phyloP scores from a whole-genome alignment of 1,140 invertebrate species.

The Calephelis virginiensis region DNA sequence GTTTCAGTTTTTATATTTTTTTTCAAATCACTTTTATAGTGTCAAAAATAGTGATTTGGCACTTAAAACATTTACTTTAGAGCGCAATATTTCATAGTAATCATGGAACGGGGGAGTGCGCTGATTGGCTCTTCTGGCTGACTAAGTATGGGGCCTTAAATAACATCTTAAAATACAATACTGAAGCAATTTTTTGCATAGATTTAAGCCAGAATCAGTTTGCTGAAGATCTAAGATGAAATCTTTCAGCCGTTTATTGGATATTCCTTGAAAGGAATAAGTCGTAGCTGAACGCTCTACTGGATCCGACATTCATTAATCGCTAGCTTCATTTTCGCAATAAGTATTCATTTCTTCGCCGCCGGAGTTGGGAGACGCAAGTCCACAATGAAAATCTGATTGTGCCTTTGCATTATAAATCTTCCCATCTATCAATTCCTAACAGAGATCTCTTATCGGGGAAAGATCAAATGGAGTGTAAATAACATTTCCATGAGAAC shows the following conservation, averaged over 20 bases:
- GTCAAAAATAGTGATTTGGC: too few relatives aligned
- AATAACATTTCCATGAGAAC: conserved; percentile 24
- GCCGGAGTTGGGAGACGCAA: conserved; percentile 34
- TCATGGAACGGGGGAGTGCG: too few relatives aligned
- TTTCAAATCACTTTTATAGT: too few relatives aligned
- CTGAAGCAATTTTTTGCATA: conserved; percentile 2
- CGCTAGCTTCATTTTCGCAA: conserved; percentile 68
- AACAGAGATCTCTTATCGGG: conserved; percentile 47
- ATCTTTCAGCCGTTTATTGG: conserved; percentile 65
- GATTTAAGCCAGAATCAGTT: conserved; percentile 32
- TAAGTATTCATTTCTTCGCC: conserved; percentile 70
- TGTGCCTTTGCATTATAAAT: conserved; percentile 69
- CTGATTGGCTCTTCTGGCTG: too few relatives aligned
- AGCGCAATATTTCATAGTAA: too few relatives aligned
- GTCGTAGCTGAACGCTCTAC: conserved; percentile 50
- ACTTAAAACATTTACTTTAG: too few relatives aligned
- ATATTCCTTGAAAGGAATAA: conserved; percentile 70
- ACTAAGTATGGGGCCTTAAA: too few relatives aligned
- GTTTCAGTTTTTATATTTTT: too few relatives aligned
- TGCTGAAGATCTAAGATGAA: conserved; percentile 42
- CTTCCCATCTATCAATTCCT: conserved; percentile 48
- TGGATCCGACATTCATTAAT: conserved; percentile 64
- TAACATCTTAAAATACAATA: not conserved
- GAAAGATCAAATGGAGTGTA: conserved; percentile 39
- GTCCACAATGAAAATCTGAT: conserved; percentile 68